Percentiles rank a stretch among this genome's conserved stretches.
These are phyloP conservation scores for Cyprinodon diabolis DNA, from an alignment of 2,797 vertebrate genomes.

Conservation along the genomic window DNA sequence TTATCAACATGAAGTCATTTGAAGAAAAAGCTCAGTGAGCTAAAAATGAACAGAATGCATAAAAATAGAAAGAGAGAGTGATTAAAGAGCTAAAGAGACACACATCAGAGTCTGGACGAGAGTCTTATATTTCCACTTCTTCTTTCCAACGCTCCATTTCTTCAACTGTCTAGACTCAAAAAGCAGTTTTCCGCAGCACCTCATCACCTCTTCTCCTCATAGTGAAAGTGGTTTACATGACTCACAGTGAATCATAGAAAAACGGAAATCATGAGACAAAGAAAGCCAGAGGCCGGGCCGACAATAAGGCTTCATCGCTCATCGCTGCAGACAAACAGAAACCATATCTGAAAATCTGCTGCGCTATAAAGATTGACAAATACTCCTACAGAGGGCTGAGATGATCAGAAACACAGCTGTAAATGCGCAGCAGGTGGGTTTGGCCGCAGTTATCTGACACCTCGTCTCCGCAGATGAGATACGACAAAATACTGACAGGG, in stretches of 20 bases:
- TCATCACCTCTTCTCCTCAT: slow-evolving; percentile 62
- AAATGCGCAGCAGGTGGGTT: slow-evolving; percentile 19
- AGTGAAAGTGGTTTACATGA: slow-evolving; percentile 65
- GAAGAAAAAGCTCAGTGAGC: slow-evolving; percentile 20
- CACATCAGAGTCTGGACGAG: slow-evolving; percentile 66
- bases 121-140: slow-evolving; percentile 68
- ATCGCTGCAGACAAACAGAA: slow-evolving; percentile 36
- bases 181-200: slow-evolving; percentile 77
- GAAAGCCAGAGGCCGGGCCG: slow-evolving; percentile 29
- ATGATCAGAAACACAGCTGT: slow-evolving; percentile 42
- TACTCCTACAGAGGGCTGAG: slow-evolving; percentile 4
- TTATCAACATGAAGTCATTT: slow-evolving; percentile 5
- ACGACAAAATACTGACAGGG: slow-evolving; percentile 3
- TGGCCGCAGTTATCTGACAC: slow-evolving; percentile 29
- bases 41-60: slow-evolving; percentile 29
- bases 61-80: slow-evolving; percentile 58
- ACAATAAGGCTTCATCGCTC: slow-evolving; percentile 54
- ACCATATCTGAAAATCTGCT: slow-evolving; percentile 24
- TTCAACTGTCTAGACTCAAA: slow-evolving; percentile 72
- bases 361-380: slow-evolving; percentile 14
- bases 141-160: slow-evolving; percentile 69
- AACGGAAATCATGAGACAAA: slow-evolving; percentile 58
- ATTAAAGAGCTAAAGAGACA: slow-evolving; percentile 34
- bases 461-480: slow-evolving; percentile 25
- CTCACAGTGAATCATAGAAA: slow-evolving; percentile 73